Conservation (phyloP, 2,113 vertebrate genomes). For the Leuciscus idus region DNA sequence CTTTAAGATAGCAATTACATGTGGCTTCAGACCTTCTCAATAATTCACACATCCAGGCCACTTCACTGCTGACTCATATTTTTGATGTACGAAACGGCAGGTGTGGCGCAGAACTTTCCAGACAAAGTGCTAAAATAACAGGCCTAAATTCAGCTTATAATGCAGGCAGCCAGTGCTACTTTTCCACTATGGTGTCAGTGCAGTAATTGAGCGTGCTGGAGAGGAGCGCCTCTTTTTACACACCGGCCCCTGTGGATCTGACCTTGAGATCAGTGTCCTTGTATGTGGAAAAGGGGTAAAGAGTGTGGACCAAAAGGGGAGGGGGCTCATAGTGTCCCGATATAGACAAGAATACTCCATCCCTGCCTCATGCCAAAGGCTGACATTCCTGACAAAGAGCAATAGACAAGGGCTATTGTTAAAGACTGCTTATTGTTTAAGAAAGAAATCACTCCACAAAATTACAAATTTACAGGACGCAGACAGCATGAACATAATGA, state of each 20-base stretch:
- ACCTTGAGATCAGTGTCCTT: slow-evolving; percentile 78
- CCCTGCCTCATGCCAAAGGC: slow-evolving; percentile 67
- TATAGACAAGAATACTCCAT: slow-evolving; percentile 74
- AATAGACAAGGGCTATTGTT: slow-evolving; percentile 59
- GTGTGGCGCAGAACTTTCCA: slow-evolving; percentile 43
- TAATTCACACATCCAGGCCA: neutral
- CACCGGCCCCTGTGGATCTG: slow-evolving; percentile 67
- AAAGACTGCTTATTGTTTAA: slow-evolving; percentile 28
- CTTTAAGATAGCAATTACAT: neutral
- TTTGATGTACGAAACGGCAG: slow-evolving; percentile 26
- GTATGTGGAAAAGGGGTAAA: slow-evolving; percentile 73
- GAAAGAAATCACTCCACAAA: neutral
- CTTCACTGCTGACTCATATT: slow-evolving; percentile 8
- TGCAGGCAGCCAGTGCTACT: slow-evolving; percentile 16
- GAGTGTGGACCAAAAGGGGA: slow-evolving; percentile 44
- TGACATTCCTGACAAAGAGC: slow-evolving; percentile 70
- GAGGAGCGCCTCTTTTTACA: slow-evolving; percentile 62
- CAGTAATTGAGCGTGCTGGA: slow-evolving; percentile 56
- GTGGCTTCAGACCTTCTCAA: neutral
- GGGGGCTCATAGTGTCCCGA: slow-evolving; percentile 70
- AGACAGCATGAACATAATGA: neutral
- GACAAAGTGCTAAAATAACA: slow-evolving; percentile 50
- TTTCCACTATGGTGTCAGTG: slow-evolving; percentile 52
- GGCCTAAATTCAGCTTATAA: slow-evolving; percentile 46
- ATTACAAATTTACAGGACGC: neutral